These are phyloP conservation scores for Phataginus tetradactyla DNA, from an alignment of 2,797 vertebrate genomes.

Conservation along the genomic window DNA sequence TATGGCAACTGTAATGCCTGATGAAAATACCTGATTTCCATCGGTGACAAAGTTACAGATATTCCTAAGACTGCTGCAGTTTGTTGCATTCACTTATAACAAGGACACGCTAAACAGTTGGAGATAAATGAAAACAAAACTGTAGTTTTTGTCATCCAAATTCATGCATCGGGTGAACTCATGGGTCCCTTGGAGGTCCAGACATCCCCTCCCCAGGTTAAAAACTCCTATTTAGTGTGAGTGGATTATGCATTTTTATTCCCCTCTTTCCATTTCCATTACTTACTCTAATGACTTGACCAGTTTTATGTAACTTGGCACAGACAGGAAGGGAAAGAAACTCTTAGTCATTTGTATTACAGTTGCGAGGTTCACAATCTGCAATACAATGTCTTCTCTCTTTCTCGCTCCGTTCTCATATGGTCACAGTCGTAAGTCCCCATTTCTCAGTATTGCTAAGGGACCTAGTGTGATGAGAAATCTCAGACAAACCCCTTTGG, in stretches of 20 bases:
- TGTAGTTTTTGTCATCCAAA: background rate
- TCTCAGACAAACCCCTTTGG: background rate
- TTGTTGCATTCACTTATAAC: background rate
- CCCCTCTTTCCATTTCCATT: background rate
- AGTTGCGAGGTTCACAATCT: background rate
- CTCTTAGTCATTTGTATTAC: background rate
- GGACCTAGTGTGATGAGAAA: background rate
- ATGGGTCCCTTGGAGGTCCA: background rate
- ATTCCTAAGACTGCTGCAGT: background rate
- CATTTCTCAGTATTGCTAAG: background rate
- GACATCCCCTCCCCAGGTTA: background rate
- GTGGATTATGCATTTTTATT: background rate
- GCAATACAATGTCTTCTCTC: background rate
- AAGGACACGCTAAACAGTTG: background rate
- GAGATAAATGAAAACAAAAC: conserved; percentile 3
- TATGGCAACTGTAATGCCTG: background rate
- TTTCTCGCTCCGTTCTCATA: background rate
- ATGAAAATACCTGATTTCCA: background rate
- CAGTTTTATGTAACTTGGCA: background rate
- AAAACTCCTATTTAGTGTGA: background rate
- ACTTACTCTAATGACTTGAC: background rate
- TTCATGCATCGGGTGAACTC: background rate
- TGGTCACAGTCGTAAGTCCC: background rate
- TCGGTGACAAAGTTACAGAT: background rate
- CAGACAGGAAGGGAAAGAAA: background rate